phyloP scores from a whole-genome alignment of 2,113 vertebrate species.

The Herpetotheres cachinnans region DNA sequence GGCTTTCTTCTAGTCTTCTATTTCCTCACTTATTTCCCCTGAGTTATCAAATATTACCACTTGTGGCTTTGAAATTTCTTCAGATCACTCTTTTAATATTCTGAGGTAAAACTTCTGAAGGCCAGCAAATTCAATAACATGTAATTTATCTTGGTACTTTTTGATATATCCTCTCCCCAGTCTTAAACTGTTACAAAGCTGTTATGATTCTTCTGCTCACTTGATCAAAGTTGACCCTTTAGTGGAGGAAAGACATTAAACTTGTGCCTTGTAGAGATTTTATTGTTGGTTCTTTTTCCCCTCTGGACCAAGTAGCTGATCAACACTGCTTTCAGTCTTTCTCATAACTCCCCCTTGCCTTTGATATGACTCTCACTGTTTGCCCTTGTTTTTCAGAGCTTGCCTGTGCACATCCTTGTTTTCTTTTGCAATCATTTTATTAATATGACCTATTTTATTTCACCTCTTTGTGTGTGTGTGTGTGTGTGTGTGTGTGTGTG shows the following conservation, averaged over 20 bases:
- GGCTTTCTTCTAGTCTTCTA: neutral
- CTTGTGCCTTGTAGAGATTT: neutral
- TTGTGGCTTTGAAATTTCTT: neutral
- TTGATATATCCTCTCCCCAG: neutral
- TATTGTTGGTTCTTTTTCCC: rapidly evolving
- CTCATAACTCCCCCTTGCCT: neutral
- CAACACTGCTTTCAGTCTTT: neutral
- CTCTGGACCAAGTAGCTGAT: neutral
- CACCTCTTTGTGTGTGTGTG: too few relatives aligned
- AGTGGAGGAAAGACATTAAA: neutral
- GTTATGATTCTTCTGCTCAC: neutral
- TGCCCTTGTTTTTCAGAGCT: neutral
- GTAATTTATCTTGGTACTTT: neutral
- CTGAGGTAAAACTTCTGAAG: neutral
- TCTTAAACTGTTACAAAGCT: neutral
- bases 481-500: neutral
- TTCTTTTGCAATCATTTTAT: neutral
- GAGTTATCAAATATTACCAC: neutral
- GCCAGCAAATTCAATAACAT: neutral
- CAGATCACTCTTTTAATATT: neutral
- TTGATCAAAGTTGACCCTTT: neutral
- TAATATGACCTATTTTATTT: neutral
- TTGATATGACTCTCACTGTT: neutral
- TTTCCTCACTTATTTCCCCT: neutral
- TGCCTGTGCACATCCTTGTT: neutral